Conservation (phyloP, 1,140 invertebrate species). For the Zaprionus ghesquierei region DNA sequence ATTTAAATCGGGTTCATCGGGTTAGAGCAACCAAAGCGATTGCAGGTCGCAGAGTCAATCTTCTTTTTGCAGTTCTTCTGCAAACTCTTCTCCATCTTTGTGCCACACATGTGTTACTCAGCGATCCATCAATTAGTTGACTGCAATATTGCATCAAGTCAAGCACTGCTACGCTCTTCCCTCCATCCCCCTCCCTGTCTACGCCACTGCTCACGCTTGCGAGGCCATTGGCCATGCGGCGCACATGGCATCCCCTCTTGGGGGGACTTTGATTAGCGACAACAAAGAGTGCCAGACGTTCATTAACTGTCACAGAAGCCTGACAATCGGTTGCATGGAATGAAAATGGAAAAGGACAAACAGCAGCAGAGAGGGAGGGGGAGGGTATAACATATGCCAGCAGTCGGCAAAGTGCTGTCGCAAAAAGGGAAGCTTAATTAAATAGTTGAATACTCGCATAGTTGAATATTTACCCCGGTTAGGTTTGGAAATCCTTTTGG, state of each 20-base stretch:
- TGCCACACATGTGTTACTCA: not conserved
- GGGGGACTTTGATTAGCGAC: conserved; percentile 60
- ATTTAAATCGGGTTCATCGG: not conserved
- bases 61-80: not conserved
- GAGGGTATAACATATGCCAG: conserved; percentile 49
- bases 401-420: conserved; percentile 32
- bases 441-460: conserved; percentile 35
- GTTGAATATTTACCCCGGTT: conserved; percentile 21
- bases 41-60: not conserved
- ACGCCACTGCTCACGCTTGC: not conserved
- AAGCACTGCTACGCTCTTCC: not conserved
- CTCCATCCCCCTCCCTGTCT: not conserved
- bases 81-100: not conserved
- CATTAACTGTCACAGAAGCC: conserved; percentile 73
- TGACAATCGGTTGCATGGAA: conserved; percentile 26
- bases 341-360: not conserved
- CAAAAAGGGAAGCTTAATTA: conserved; percentile 54
- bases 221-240: conserved; percentile 39
- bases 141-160: conserved; percentile 29
- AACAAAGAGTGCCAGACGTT: conserved; percentile 61
- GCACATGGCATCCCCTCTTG: conserved; percentile 40
- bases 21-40: too few relatives aligned
- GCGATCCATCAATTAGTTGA: conserved; percentile 63
- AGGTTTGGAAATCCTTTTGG: conserved; percentile 24
- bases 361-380: not conserved